Evolutionary conservation across 2,113 vertebrate species (phyloP).

Genomic region (Ahaetulla prasina): DNA sequence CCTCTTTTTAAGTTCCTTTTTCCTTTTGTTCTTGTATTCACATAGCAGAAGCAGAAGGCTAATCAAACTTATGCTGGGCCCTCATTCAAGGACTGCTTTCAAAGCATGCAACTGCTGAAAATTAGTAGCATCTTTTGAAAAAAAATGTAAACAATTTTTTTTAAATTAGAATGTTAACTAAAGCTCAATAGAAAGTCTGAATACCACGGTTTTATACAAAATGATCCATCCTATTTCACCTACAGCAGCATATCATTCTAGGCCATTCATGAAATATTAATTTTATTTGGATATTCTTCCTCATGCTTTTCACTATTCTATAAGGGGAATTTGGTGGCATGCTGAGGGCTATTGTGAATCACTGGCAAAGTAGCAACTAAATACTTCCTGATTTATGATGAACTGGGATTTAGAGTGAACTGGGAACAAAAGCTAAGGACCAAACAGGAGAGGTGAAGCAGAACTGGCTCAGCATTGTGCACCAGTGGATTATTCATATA

Average conservation of each 20-base stretch:
- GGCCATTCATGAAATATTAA: neutral
- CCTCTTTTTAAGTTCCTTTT: neutral
- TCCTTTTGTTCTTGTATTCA: neutral
- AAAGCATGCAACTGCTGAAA: neutral
- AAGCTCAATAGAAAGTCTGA: neutral
- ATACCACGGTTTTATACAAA: neutral
- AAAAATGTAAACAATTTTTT: neutral
- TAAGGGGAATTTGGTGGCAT: neutral
- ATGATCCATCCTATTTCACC: neutral
- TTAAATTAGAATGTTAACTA: neutral
- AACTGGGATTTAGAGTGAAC: neutral
- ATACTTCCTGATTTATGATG: neutral
- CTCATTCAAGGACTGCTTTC: neutral
- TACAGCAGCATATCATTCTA: neutral
- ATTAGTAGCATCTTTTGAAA: neutral
- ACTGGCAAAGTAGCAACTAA: neutral
- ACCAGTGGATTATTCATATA: neutral
- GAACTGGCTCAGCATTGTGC: neutral
- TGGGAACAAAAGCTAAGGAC: neutral
- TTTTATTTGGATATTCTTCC: neutral
- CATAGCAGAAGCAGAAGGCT: neutral
- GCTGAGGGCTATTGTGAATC: neutral
- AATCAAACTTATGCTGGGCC: neutral
- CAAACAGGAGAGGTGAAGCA: neutral
- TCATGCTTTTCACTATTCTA: neutral